Evolutionary conservation across 2,888 invertebrate genomes (phyloP), one percentile per base, ranked within the genome.

Genomic region (Drosophila rubida): DNA sequence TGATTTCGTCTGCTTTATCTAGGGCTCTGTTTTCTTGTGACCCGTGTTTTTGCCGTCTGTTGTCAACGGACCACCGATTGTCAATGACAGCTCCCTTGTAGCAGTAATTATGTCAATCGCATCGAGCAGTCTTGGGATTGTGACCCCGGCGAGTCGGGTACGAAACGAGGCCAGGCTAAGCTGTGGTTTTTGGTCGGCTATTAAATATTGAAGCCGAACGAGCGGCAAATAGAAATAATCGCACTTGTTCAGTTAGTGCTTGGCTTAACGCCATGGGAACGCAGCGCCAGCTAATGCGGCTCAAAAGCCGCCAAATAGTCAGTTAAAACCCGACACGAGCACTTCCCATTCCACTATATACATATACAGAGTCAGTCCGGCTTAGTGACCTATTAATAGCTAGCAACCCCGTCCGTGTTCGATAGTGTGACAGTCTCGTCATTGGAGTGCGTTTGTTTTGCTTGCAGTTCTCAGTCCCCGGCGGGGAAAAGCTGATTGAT

Each of bases 31-130:
- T 7, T 7, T 6, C 22, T 30, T 9, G 11, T 30, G n/a, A n/a
- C n/a, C n/a, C n/a, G n/a, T 11, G 19, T 27, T n/a, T 3, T 14
- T 11, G 6, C 41, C n/a, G 39, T 44, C 23, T 48, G 27, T 16
- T 16, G n/a, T n/a, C n/a, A n/a, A n/a, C n/a, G n/a, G n/a, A n/a
- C n/a, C n/a, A n/a, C n/a, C n/a, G n/a, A n/a, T n/a, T 63, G 49
- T 46, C 61, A 73, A 35, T 42, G 73, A 53, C 49, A 66, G 53
- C 57, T 27, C 53, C 22, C 49, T 42, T 27, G 41, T 49, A 69
- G 63, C 58, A 49, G 60, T 65, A 85, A 86, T 83, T 74, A 71
- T 80, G 62, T 39, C 63, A 79, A 76, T 63, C 35, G 59, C 61
- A 58, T 35, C 13, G 50, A 48, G 13, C 27, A 27, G 32, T 39